Base-by-base conservation (phyloP, 2,113 vertebrate genomes). In the Tricholaema leucomelas region DNA sequence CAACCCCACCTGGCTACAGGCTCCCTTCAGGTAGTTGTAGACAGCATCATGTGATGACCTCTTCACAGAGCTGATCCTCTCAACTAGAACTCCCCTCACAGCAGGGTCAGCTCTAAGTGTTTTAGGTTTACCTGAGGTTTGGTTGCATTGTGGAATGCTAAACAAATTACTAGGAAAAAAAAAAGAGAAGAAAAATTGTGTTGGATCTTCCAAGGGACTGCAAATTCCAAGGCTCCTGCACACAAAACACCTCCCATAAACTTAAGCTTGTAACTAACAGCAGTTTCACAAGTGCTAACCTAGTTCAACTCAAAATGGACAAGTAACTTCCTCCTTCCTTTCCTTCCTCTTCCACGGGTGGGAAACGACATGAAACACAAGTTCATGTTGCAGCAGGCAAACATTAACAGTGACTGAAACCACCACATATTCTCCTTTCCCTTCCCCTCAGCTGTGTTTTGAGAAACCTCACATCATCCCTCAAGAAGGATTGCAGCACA, bases 391-490 rank as follows among this genome's bases (percentile, higher is more conserved):
- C 36, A 78, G 75, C 36, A 94, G 69, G 76, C 90, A 90, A 90
- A 88, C 55, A 76, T 56, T 81, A 79, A 66, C 69, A 91, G 93
- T 5, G 73, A 89, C 81, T 56, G 78, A 94, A 95, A 90, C 81
- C 50, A 73, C 56, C 90, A 92, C 79, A 79, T 72, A 89, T 85
- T 92, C 86, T 85, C 82, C 66, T 63, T 86, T 83, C 74, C 44
- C 40, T 88, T 94, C 63, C 70, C 31, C 55, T 72, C 55, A 56
- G 40, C 88, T 92, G 88, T 93, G 85, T 92, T 92, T 91, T 87
- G 73, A 90, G 66, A 85, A 83, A 91, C 76, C 4, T 17, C 70
- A 84, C 64, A 92, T 27, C 73, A 63, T 11, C 2, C 10, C 12
- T 5, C 3, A 3, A 73, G 24, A 86, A 91, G 16, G 27, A 15